Evolutionary conservation across 2,797 vertebrate genomes (phyloP), one percentile per base, ranked within the genome.

Genomic region (Notolabrus celidotus): DNA sequence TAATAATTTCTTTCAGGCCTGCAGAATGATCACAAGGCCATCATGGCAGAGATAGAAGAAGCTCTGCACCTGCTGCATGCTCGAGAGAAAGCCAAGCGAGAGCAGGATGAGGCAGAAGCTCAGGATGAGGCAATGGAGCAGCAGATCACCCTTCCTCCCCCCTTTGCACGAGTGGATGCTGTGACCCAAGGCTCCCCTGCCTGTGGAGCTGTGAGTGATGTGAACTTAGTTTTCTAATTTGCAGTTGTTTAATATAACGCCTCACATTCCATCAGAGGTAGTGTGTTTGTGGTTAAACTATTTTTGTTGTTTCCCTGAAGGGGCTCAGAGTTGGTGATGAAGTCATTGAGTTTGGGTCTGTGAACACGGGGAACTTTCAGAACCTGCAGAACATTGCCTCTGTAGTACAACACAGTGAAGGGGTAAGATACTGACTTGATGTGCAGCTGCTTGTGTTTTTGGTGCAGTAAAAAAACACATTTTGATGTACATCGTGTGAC

Each of bases 371-470:
- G 15, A 99, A 99, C 91, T 99, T 99, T 89, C 96, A 96, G 88
- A 96, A 92, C 17, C 93, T 99, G 58, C 96, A 97, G 68, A 97
- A 97, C 54, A 95, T 99, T 0, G 94, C 96, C 46, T 93, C 84
- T 0, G 97, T 99, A 74, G 97, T 98, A 12, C 97, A 99, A 82
- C 97, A 97, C 74, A 99, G 97, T 0, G 97, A 99, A 88, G 97
- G 96, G 94, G 98, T 99, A 77, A 94, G 96, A 68, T 14, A 29
- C 9, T 52, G 6, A 39, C 25, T 10, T 22, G 14, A 33, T 27
- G 3, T 25, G 10, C 25, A 11, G 15, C 25, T 38, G 29, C 23
- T 16, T 49, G 5, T 51, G 17, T 31, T 45, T 29, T 3, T 42
- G 2, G 4, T 50, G n/a, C 9, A 5, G 27, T 11, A 41, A 10